A percentile compares a stretch with the other conserved stretches of the same genome.
These are phyloP conservation scores for Pteronura brasiliensis DNA, from an alignment of 2,113 vertebrate genomes.

Conservation along the genomic window DNA sequence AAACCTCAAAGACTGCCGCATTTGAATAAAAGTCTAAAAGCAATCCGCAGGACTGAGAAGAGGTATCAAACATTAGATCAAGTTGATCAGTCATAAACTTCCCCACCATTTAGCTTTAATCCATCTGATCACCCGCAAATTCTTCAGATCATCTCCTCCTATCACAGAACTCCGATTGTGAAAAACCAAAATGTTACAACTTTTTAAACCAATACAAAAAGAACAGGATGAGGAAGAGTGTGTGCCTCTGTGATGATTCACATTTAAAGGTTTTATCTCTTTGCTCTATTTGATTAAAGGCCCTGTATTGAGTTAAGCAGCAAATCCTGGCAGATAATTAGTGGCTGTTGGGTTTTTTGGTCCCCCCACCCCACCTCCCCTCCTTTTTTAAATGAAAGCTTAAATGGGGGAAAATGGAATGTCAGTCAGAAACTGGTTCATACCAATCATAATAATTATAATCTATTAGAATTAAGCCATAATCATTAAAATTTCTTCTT, in stretches of 20 bases:
- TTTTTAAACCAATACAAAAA: slow-evolving; percentile 31
- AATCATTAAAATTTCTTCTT: slow-evolving; percentile 75
- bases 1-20: not conserved
- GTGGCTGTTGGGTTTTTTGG: slow-evolving; percentile 48
- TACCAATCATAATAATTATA: slow-evolving; percentile 75
- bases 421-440: slow-evolving; percentile 70
- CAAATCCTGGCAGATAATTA: slow-evolving; percentile 69
- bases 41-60: slow-evolving; percentile 25
- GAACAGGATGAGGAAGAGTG: slow-evolving; percentile 24
- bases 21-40: slow-evolving; percentile 62
- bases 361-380: too few relatives aligned
- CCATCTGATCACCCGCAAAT: slow-evolving; percentile 53
- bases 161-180: slow-evolving; percentile 11
- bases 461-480: slow-evolving; percentile 75
- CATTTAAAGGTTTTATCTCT: slow-evolving; percentile 62
- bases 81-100: slow-evolving; percentile 59
- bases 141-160: not conserved
- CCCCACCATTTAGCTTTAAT: slow-evolving; percentile 56
- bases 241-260: slow-evolving; percentile 40
- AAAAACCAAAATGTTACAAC: slow-evolving; percentile 52
- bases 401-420: slow-evolving; percentile 68
- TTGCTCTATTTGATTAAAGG: slow-evolving; percentile 73
- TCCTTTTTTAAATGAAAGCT: slow-evolving; percentile 67
- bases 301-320: slow-evolving; percentile 69
- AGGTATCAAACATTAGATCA: slow-evolving; percentile 68